phyloP scores from a whole-genome alignment of 2,797 vertebrate species.

The Malurus splendens region DNA sequence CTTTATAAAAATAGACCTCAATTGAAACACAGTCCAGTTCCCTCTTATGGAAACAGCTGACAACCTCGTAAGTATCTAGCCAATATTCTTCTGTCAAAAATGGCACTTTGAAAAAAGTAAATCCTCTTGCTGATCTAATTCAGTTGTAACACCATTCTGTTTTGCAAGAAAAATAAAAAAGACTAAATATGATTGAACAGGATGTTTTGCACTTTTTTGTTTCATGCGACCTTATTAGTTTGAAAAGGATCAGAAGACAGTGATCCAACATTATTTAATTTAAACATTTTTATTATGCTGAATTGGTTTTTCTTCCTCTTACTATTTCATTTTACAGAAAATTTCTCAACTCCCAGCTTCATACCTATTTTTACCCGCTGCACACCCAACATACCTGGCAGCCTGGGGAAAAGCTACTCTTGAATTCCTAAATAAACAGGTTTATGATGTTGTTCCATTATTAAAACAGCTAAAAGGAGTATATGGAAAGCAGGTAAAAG shows the following conservation, averaged over 20 bases:
- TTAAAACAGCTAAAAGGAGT: background rate
- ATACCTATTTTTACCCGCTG: background rate
- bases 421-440: background rate
- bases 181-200: background rate
- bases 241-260: background rate
- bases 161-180: background rate
- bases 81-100: background rate
- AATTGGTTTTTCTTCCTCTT: fast-evolving
- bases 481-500: background rate
- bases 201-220: background rate
- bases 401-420: background rate
- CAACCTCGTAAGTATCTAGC: background rate
- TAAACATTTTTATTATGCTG: background rate
- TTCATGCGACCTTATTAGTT: background rate
- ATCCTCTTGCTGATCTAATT: background rate
- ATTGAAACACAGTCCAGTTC: background rate
- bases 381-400: background rate
- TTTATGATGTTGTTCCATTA: background rate
- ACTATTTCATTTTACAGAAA: background rate
- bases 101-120: background rate
- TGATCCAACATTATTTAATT: background rate
- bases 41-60: fast-evolving
- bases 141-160: background rate
- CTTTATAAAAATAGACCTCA: background rate
- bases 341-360: fast-evolving